phyloP scores from a whole-genome alignment of 1,140 invertebrate genomes.

The Euschistus heros region DNA sequence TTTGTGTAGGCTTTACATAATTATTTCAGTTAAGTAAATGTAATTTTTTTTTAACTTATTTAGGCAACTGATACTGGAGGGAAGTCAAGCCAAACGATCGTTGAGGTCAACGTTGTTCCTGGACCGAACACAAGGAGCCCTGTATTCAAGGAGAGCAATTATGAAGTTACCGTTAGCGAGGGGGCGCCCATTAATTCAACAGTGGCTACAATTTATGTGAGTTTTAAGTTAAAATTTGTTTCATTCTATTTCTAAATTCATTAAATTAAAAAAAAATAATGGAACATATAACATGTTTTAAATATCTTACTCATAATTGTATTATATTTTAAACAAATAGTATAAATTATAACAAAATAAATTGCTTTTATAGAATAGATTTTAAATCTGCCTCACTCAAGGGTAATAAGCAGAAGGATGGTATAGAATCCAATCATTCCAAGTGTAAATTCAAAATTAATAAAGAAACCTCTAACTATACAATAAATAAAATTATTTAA shows the following conservation, averaged over 20 bases:
- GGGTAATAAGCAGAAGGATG: too few relatives aligned
- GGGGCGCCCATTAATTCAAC: conserved; percentile 76
- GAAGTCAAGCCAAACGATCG: conserved; percentile 55
- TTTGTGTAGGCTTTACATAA: too few relatives aligned
- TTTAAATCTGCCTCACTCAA: too few relatives aligned
- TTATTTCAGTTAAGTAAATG: too few relatives aligned
- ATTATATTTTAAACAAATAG: too few relatives aligned
- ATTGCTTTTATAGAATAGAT: too few relatives aligned
- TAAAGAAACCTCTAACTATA: too few relatives aligned
- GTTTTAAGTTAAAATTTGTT: conserved; percentile 23
- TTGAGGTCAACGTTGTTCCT: conserved; percentile 67
- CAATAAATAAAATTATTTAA: too few relatives aligned
- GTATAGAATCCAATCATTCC: too few relatives aligned
- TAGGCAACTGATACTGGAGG: conserved; percentile 41
- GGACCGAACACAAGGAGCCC: conserved; percentile 78
- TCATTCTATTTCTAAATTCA: background rate
- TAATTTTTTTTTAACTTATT: background rate
- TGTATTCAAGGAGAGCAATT: conserved; percentile 62
- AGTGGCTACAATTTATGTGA: conserved; percentile 55
- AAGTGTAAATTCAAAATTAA: too few relatives aligned
- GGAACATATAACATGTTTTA: conserved; percentile 2
- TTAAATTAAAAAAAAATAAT: conserved; percentile 15
- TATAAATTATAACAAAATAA: too few relatives aligned
- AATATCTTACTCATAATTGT: background rate
- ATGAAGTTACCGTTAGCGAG: conserved; percentile 78